phyloP scores from a whole-genome alignment of 30 jellyfish, hydroid and myxozoan species.

The Hydractinia symbiolongicarpus region DNA sequence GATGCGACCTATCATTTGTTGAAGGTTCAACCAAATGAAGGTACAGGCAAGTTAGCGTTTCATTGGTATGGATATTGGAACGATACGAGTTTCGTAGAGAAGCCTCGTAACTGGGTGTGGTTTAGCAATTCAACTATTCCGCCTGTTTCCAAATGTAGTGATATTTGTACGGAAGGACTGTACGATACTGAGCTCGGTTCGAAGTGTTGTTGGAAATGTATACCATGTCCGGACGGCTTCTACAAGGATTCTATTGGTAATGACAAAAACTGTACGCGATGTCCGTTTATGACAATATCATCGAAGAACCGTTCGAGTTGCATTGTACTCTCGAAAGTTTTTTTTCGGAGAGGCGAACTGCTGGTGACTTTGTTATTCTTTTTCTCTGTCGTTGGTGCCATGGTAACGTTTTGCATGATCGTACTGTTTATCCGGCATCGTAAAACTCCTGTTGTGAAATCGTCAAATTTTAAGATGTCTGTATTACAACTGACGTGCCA shows the following conservation, averaged over 20 bases:
- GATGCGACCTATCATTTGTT: conserved; percentile 5
- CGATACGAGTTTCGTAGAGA: neutral
- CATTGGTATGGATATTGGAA: conserved; percentile 18
- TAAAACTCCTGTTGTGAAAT: conserved; percentile 67
- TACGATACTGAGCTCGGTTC: neutral
- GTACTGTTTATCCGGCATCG: conserved; percentile 37
- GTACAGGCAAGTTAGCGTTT: conserved; percentile 26
- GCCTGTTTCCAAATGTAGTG: conserved; percentile 37
- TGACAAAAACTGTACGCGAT: neutral
- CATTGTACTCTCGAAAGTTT: neutral
- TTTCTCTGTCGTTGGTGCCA: conserved; percentile 23
- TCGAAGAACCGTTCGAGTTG: conserved; percentile 10
- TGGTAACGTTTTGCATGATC: conserved; percentile 11
- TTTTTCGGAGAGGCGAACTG: neutral
- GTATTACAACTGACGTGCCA: conserved; percentile 38
- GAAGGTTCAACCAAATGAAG: conserved; percentile 4
- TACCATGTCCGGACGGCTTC: conserved; percentile 36
- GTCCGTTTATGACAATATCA: neutral
- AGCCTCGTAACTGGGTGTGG: conserved; percentile 18
- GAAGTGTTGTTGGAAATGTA: conserved; percentile 26
- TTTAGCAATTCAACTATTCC: conserved; percentile 6
- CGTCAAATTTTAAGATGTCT: conserved; percentile 59
- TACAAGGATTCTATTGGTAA: conserved; percentile 20
- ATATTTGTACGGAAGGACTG: conserved; percentile 18
- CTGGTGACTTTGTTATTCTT: conserved; percentile 14